Conservation (phyloP, 1,140 invertebrate genomes). For the Heliconius melpomene region DNA sequence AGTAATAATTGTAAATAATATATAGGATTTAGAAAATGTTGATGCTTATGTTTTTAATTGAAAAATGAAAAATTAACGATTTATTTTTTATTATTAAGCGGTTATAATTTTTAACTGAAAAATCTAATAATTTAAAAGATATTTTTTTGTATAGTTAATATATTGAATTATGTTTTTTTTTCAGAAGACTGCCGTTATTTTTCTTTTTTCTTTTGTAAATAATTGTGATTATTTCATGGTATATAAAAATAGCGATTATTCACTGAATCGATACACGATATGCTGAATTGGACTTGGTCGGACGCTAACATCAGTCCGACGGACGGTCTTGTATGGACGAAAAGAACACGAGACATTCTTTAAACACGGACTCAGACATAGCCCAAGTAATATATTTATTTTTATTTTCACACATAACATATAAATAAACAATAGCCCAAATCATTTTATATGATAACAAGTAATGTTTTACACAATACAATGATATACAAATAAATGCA, state of each 20-base stretch:
- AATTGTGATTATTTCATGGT: constrained; percentile 44
- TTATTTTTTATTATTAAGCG: constrained; percentile 64
- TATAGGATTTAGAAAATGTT: constrained; percentile 61
- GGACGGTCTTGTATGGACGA: constrained; percentile 48
- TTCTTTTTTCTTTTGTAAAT: constrained; percentile 65
- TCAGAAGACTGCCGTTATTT: constrained; percentile 75
- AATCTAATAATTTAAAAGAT: constrained; percentile 68
- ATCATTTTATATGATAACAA: constrained; percentile 56
- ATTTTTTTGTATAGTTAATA: constrained; percentile 69
- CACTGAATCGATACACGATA: constrained; percentile 58
- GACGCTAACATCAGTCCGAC: constrained; percentile 45
- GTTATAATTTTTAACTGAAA: constrained; percentile 65
- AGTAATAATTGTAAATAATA: constrained; percentile 72
- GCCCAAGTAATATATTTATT: constrained; percentile 65
- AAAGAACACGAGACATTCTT: constrained; percentile 72
- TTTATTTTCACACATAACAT: constrained; percentile 58
- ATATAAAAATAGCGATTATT: constrained; percentile 74
- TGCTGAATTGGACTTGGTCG: constrained; percentile 42
- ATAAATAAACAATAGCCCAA: constrained; percentile 74
- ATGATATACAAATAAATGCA: constrained; percentile 44
- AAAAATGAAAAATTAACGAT: constrained; percentile 50
- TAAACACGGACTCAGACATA: constrained; percentile 65
- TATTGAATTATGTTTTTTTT: constrained; percentile 64
- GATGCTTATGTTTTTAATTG: constrained; percentile 61
- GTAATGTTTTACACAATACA: constrained; percentile 52